Evolutionary conservation across 2,113 vertebrate genomes (phyloP).

Genomic region (Sterrhoptilus dennistouni): DNA sequence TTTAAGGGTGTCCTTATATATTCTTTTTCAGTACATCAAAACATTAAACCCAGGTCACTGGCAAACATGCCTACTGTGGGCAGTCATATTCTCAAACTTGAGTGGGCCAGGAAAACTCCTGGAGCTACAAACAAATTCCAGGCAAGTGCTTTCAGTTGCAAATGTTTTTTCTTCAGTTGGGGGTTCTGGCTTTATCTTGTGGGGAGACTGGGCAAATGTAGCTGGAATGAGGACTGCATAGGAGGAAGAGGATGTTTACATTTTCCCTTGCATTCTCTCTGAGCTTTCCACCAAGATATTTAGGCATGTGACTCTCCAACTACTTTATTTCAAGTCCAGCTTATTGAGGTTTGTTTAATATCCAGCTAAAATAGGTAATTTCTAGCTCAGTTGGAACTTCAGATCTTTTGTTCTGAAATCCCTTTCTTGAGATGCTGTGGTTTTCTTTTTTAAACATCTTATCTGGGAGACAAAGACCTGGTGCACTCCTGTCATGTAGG

Average conservation of each 20-base stretch:
- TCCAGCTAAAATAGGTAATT: neutral
- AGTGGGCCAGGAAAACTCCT: neutral
- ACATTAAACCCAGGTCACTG: neutral
- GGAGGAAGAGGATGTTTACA: conserved; percentile 32
- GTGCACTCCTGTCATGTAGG: neutral
- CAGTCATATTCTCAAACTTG: neutral
- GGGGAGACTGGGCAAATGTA: neutral
- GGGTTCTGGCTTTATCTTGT: neutral
- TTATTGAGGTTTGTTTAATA: conserved; percentile 33
- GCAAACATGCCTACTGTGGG: neutral
- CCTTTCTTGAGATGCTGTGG: neutral
- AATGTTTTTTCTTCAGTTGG: neutral
- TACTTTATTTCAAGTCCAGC: conserved; percentile 23
- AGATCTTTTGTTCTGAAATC: conserved; percentile 35
- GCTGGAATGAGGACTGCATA: neutral
- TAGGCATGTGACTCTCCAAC: neutral
- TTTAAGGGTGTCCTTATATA: neutral
- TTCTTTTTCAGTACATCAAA: neutral
- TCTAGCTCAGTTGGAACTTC: neutral
- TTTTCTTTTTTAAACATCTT: neutral
- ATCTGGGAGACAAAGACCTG: neutral
- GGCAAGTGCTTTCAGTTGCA: neutral
- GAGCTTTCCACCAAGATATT: neutral
- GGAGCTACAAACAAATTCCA: neutral
- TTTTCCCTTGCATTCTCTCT: neutral